Conservation (phyloP, 2,113 vertebrate genomes). For the Tricholaema leucomelas region DNA sequence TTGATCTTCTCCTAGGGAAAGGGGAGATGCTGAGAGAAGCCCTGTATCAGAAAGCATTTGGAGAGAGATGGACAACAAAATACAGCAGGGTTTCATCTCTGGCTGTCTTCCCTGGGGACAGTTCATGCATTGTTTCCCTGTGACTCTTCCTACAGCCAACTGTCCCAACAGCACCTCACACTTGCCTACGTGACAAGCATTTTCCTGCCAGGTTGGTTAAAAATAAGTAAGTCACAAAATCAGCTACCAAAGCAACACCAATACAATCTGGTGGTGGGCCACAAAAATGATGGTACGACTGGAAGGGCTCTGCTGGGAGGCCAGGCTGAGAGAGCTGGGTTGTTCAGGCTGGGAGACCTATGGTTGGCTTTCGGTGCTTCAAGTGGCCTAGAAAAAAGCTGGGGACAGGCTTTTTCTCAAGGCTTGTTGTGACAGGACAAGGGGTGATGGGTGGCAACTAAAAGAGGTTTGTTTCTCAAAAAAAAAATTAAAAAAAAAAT, state of each 20-base stretch:
- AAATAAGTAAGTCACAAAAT: neutral
- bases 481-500: too few relatives aligned
- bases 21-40: neutral
- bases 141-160: neutral
- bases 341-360: neutral
- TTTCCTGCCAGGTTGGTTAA: neutral
- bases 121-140: neutral
- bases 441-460: neutral
- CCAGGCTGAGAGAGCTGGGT: neutral
- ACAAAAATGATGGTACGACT: accelerated
- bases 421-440: accelerated
- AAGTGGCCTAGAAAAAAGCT: neutral
- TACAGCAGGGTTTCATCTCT: neutral
- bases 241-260: neutral
- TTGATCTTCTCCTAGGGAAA: neutral
- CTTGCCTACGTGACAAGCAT: accelerated
- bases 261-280: neutral
- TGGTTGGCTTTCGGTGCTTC: neutral
- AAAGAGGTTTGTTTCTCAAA: too few relatives aligned
- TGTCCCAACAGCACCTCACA: accelerated
- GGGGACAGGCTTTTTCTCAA: neutral
- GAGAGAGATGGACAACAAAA: neutral
- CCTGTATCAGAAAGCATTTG: neutral
- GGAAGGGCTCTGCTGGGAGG: neutral
- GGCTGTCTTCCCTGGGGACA: neutral